Percentiles rank a stretch among this genome's conserved stretches.
phyloP scores from a whole-genome alignment of 1,140 invertebrate species.

The Drosophila pseudoananassae region DNA sequence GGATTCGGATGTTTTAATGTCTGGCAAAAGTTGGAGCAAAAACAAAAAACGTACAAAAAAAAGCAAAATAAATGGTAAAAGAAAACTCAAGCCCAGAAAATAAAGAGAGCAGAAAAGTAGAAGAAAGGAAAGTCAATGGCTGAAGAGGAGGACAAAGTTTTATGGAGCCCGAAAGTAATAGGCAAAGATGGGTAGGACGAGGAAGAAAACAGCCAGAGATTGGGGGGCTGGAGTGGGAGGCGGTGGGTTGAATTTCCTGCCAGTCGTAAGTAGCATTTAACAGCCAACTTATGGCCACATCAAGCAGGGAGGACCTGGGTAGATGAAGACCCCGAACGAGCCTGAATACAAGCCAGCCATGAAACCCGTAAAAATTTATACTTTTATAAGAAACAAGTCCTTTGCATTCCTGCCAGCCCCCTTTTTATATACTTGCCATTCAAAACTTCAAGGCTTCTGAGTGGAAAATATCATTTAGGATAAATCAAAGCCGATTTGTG shows the following conservation, averaged over 20 bases:
- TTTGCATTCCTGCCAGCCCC: background rate
- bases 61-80: slow-evolving; percentile 14
- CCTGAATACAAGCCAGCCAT: slow-evolving; percentile 50
- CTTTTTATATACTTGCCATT: background rate
- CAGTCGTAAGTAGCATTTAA: slow-evolving; percentile 78
- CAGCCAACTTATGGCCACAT: slow-evolving; percentile 75
- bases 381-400: slow-evolving; percentile 5
- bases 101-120: slow-evolving; percentile 56
- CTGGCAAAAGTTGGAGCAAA: slow-evolving; percentile 68
- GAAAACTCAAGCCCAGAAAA: slow-evolving; percentile 34
- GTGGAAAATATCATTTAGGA: slow-evolving; percentile 25
- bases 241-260: slow-evolving; percentile 45
- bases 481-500: slow-evolving; percentile 38
- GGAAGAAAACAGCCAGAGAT: background rate
- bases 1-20: slow-evolving; percentile 61
- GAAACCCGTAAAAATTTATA: slow-evolving; percentile 62
- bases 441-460: slow-evolving; percentile 1
- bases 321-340: background rate
- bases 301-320: slow-evolving; percentile 32
- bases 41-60: slow-evolving; percentile 13
- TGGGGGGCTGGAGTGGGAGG: background rate
- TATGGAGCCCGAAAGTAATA: slow-evolving; percentile 78
- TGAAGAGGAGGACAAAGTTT: slow-evolving; percentile 78
- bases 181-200: slow-evolving; percentile 47
- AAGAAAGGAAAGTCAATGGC: slow-evolving; percentile 69